Base-by-base conservation (phyloP, 2,797 vertebrate species). In the Garrulus glandarius region DNA sequence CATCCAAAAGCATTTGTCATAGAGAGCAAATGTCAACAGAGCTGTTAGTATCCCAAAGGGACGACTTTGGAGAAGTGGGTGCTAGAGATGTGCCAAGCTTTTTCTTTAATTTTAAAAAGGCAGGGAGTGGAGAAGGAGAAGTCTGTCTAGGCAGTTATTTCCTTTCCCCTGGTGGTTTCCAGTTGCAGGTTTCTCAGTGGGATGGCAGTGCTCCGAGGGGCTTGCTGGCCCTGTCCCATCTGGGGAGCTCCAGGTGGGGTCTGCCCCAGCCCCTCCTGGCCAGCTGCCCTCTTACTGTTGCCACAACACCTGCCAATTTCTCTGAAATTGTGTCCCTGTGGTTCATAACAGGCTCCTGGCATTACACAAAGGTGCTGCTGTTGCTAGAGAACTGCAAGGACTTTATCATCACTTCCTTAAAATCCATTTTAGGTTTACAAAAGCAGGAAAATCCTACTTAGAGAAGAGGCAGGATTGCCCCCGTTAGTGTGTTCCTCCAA, bases 11-110 rank as follows among this genome's bases (percentile, higher is more conserved):
- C 27, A 6, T 95, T 94, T 95, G 94, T 96, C 15, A 7, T 34
- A 65, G 96, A 96, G 88, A 92, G 87, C 95, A 95, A 89, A 93
- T n/a, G 49, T 81, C 4, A 13, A 37, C 92, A 83, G 94, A 95
- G 90, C 96, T 95, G 65, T 76, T 69, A n/a, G 76, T 7, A 39
- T 76, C 74, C 84, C 78, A 50, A 7, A 59, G 5, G 83, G 76
- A 26, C 4, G 2, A 10, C 74, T 91, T 63, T 56, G 87, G 87
- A 93, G 61, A 74, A 76, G 67, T 37, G 79, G 64, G 29, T 88
- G 80, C 80, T 75, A 80, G 87, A 94, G 87, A 96, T 85, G 96
- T 96, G 96, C 96, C 96, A 96, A 96, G 93, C 74, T 81, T 75
- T 89, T 85, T 52, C 78, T 71, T 65, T 86, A 26, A 49, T 37